A percentile compares a stretch with the other conserved stretches of the same genome.
phyloP scores from a whole-genome alignment of 2,797 vertebrate species.

The Hephaestus fuliginosus region DNA sequence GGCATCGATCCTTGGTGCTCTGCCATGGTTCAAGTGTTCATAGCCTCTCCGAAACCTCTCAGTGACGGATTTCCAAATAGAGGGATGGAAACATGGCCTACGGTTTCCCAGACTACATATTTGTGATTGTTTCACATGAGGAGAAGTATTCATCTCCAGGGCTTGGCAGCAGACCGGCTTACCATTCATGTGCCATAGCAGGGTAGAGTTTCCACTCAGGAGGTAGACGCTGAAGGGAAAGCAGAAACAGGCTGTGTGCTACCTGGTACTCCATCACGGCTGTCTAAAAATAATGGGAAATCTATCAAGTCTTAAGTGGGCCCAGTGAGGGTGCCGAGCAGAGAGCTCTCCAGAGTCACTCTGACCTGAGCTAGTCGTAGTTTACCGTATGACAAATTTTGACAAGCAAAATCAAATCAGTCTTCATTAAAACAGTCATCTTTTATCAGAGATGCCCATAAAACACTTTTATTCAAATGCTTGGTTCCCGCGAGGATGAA shows the following conservation, averaged over 20 bases:
- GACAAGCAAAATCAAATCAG: slow-evolving; percentile 39
- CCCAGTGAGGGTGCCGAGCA: slow-evolving; percentile 44
- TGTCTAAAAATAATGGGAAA: slow-evolving; percentile 77
- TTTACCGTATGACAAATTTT: slow-evolving; percentile 42
- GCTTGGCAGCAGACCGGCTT: slow-evolving; percentile 46
- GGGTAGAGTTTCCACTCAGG: slow-evolving; percentile 50
- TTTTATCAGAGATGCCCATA: slow-evolving; percentile 15
- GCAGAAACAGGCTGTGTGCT: slow-evolving; percentile 46
- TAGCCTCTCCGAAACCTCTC: slow-evolving; percentile 53
- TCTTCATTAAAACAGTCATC: slow-evolving; percentile 30
- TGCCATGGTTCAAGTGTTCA: slow-evolving; percentile 66
- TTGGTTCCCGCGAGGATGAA: slow-evolving; percentile 3
- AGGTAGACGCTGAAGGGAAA: slow-evolving; percentile 51
- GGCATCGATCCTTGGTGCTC: slow-evolving; percentile 68
- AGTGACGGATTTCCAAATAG: slow-evolving; percentile 58
- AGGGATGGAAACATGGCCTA: slow-evolving; percentile 45
- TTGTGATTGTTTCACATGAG: slow-evolving; percentile 73
- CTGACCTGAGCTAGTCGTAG: slow-evolving; percentile 52
- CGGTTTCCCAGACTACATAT: slow-evolving; percentile 60
- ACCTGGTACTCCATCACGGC: slow-evolving; percentile 72
- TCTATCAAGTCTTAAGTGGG: slow-evolving; percentile 76
- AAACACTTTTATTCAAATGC: slow-evolving; percentile 11
- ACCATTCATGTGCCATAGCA: slow-evolving; percentile 38
- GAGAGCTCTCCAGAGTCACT: slow-evolving; percentile 55
- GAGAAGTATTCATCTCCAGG: slow-evolving; percentile 52